These are phyloP conservation scores for Tanypteryx hageni DNA, from an alignment of 2,888 invertebrate genomes.

Conservation along the genomic window DNA sequence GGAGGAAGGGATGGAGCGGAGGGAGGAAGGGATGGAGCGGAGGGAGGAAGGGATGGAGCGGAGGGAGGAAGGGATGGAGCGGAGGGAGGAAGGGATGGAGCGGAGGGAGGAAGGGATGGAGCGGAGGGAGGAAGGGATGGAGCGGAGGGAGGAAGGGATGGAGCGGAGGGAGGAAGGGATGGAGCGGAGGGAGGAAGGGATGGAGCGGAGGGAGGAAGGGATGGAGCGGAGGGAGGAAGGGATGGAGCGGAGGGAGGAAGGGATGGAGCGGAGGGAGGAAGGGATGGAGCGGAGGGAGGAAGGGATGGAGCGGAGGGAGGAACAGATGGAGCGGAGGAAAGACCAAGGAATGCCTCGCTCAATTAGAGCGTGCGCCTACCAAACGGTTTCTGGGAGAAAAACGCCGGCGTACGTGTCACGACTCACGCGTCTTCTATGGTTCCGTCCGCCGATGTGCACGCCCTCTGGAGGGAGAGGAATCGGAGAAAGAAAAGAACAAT, in stretches of 20 bases:
- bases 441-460: neutral
- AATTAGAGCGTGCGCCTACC: slow-evolving; percentile 27
- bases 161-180: neutral
- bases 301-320: too few species aligned
- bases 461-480: neutral
- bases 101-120: neutral
- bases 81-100: too few species aligned
- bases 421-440: neutral
- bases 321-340: too few species aligned
- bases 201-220: too few species aligned
- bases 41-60: neutral
- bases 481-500: neutral
- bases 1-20: too few species aligned
- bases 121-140: too few species aligned
- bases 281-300: too few species aligned
- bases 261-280: too few species aligned
- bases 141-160: too few species aligned
- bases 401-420: slow-evolving; percentile 13
- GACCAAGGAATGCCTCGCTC: neutral
- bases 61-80: too few species aligned
- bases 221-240: too few species aligned
- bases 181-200: neutral
- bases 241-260: neutral
- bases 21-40: too few species aligned
- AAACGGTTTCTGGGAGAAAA: neutral